phyloP scores from a whole-genome alignment of 2,888 invertebrate species.

The Oligia latruncula region DNA sequence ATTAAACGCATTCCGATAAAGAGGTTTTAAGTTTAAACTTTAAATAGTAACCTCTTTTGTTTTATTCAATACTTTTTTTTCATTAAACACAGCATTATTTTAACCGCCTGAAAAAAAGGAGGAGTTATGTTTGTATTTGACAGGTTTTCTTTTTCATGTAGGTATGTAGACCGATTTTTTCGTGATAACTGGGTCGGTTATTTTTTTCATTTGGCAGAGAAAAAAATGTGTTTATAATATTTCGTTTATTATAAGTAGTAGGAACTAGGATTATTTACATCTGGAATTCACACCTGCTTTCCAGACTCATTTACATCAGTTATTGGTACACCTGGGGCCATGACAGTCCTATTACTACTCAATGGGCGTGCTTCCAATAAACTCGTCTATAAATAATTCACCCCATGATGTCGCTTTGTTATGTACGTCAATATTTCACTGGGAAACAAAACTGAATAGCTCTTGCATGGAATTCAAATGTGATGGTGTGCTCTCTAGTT shows the following conservation, averaged over 20 bases:
- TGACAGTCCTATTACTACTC: slow-evolving; percentile 14
- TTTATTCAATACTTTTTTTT: background rate
- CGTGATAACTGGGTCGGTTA: background rate
- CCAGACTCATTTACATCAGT: slow-evolving; percentile 21
- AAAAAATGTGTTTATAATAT: too few species aligned
- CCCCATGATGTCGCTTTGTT: background rate
- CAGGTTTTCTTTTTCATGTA: background rate
- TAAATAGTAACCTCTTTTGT: background rate
- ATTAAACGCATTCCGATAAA: slow-evolving; percentile 1
- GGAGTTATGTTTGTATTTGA: background rate
- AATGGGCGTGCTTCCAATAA: slow-evolving; percentile 12
- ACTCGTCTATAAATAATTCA: slow-evolving; percentile 29
- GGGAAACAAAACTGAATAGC: background rate
- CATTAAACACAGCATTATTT: background rate
- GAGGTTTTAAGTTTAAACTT: slow-evolving; percentile 13
- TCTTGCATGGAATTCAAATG: slow-evolving; percentile 1
- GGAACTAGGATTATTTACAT: background rate
- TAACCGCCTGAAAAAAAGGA: background rate
- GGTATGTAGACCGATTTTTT: background rate
- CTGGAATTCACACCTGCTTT: background rate
- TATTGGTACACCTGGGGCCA: slow-evolving; percentile 23
- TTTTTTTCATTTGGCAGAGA: too few species aligned
- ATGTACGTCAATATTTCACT: slow-evolving; percentile 2
- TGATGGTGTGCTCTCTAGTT: background rate
- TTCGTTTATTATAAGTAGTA: too few species aligned